These are phyloP conservation scores for Biston betularia DNA, from an alignment of 2,888 invertebrate species.

Conservation along the genomic window DNA sequence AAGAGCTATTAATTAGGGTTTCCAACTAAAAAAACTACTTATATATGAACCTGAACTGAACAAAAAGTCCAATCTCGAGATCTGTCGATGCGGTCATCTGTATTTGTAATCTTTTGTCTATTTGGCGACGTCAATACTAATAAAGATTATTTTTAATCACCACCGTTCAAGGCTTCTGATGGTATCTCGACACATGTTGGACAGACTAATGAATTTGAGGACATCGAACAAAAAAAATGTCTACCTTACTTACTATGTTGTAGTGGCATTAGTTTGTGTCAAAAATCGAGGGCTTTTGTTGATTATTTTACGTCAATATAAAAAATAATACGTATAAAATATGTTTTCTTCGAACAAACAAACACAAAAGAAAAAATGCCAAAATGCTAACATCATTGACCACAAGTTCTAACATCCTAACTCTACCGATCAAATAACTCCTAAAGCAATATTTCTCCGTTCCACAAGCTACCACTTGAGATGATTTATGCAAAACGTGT, in stretches of 20 bases:
- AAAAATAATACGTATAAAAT: not conserved
- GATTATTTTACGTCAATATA: constrained; percentile 6
- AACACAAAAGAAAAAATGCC: not conserved
- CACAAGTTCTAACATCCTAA: not conserved
- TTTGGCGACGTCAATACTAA: constrained; percentile 51
- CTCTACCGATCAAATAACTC: constrained; percentile 4
- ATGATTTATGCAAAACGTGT: constrained; percentile 80
- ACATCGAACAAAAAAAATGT: constrained; percentile 56
- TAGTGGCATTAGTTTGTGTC: constrained; percentile 17
- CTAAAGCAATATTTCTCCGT: constrained; percentile 52
- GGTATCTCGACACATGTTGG: constrained; percentile 79
- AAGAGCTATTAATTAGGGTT: not conserved
- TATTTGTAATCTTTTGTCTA: constrained; percentile 57
- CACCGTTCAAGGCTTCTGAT: constrained; percentile 54
- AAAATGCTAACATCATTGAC: not conserved
- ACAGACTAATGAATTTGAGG: constrained; percentile 73
- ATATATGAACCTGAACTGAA: not conserved
- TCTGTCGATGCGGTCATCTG: constrained; percentile 59
- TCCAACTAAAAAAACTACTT: not conserved
- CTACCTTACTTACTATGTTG: constrained; percentile 34
- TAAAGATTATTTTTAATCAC: constrained; percentile 75
- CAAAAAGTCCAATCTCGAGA: constrained; percentile 10
- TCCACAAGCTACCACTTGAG: constrained; percentile 62
- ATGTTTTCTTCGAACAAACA: not conserved
- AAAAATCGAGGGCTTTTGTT: constrained; percentile 41